Base-by-base conservation (phyloP, 2,888 invertebrate genomes). In the Marasmarcha lunaedactyla region DNA sequence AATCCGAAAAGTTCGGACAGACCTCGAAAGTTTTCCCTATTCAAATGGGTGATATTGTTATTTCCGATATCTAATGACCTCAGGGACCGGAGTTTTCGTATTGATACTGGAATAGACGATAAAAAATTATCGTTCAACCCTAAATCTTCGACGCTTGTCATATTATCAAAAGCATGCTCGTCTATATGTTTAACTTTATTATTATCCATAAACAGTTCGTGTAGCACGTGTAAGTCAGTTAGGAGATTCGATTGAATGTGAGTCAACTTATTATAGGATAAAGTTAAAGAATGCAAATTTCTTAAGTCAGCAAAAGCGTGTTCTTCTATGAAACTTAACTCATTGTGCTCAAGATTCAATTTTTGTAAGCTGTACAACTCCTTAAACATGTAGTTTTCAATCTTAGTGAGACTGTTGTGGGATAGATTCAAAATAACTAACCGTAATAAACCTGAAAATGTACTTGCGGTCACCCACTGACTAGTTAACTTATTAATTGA, bases 51-150 rank as follows among this genome's bases (percentile, higher is more conserved):
- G 63, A 95, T 90, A 60, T 87, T 87, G 73, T 95, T 95, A 62
- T 92, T 91, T 14, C 92, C 92, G 49, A 95, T 85, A 76, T 94
- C 92, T 48, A 95, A 79, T 14, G 90, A 89, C 67, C 89, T 89
- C 43, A 95, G 71, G 50, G 88, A 87, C 37, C 86, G 76, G 44
- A 93, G 79, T 61, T 88, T 88, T 33, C 87, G 87, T 38, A 92
- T 84, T 9, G 91, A 90, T 40, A 72, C 71, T 15, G 93, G 91
- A 37, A 90, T 85, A 36, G 85, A 85, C 9, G 86, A 86, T 48
- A 93, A 74, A 53, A 84, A 70, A 66, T 94, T 94, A 43, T 89
- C 90, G 51, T 89, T 90, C 47, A 93, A 71, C 36, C 89, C 87
- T 46, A 93, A 83, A 61, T 93, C 93, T 63, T 90, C 89, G 36